Evolutionary conservation across 2,888 invertebrate genomes (phyloP).

Genomic region (Augochlorella aurata): DNA sequence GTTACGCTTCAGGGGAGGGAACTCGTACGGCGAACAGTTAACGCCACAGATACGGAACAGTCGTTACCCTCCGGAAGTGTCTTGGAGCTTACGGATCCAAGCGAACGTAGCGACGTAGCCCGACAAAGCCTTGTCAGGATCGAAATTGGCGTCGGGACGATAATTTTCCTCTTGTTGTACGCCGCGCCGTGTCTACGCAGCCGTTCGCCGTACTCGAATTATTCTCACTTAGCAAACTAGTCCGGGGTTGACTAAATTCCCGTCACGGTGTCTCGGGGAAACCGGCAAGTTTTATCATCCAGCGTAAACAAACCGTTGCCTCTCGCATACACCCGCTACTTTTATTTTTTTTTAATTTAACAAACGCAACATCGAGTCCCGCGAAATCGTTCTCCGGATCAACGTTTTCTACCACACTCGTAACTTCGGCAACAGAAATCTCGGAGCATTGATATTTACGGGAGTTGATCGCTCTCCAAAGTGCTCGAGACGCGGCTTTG

Average conservation of each 20-base stretch:
- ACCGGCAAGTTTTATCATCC: neutral
- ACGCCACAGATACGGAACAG: conserved; percentile 45
- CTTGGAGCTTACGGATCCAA: conserved; percentile 38
- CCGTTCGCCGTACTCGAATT: conserved; percentile 53
- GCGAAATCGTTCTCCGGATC: no score
- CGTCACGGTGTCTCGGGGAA: neutral
- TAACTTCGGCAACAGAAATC: neutral
- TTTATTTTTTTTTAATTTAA: no score
- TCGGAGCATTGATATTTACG: neutral
- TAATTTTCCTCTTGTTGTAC: conserved; percentile 56
- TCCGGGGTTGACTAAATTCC: conserved; percentile 12
- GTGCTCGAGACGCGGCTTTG: neutral
- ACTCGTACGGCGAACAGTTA: conserved; percentile 31
- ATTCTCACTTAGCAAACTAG: conserved; percentile 48
- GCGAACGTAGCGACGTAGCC: conserved; percentile 26
- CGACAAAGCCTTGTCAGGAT: conserved; percentile 56
- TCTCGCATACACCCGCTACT: neutral
- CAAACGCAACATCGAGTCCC: no score
- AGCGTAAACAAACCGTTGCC: neutral
- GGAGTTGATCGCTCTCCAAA: neutral
- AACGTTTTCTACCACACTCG: no score
- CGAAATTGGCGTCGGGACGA: conserved; percentile 63
- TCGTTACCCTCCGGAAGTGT: conserved; percentile 55
- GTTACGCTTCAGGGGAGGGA: conserved; percentile 19
- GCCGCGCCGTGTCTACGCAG: conserved; percentile 14